These are phyloP conservation scores for Chaitophorus viminalis DNA, from an alignment of 2,888 invertebrate genomes.

Conservation along the genomic window DNA sequence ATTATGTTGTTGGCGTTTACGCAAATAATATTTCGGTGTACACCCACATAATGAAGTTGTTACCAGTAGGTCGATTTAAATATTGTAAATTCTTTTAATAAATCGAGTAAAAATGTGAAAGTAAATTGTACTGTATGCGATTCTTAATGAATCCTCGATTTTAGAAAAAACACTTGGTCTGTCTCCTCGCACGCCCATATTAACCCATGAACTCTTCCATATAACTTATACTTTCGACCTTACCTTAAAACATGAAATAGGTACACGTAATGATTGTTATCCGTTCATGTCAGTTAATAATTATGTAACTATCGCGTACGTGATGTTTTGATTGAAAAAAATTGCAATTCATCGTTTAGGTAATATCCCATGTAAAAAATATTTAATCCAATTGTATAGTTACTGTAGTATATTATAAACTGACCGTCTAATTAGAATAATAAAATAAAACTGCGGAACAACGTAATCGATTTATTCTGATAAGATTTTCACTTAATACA, in stretches of 20 bases:
- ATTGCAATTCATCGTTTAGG: not conserved
- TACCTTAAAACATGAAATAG: not conserved
- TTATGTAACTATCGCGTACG: conserved; percentile 3
- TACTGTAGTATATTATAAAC: not conserved
- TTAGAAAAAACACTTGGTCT: not conserved
- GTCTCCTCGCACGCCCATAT: conserved; percentile 9
- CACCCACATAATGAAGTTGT: not conserved
- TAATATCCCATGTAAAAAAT: not conserved
- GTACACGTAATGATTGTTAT: not conserved
- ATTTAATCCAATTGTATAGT: not conserved
- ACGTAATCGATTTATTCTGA: not conserved
- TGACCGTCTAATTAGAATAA: not conserved
- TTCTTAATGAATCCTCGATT: not conserved
- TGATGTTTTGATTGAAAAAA: conserved; percentile 1
- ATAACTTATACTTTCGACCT: conserved; percentile 12
- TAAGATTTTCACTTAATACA: not conserved
- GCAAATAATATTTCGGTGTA: no score
- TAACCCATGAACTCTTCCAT: conserved; percentile 35
- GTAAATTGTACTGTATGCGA: not conserved
- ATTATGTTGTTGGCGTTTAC: not conserved
- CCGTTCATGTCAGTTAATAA: not conserved
- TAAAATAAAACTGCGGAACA: conserved; percentile 14
- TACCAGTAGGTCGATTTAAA: not conserved
- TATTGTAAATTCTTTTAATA: not conserved
- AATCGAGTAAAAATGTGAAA: not conserved